Evolutionary conservation across 2,888 invertebrate species (phyloP).

Genomic region (Rhaphigaster nebulosa): DNA sequence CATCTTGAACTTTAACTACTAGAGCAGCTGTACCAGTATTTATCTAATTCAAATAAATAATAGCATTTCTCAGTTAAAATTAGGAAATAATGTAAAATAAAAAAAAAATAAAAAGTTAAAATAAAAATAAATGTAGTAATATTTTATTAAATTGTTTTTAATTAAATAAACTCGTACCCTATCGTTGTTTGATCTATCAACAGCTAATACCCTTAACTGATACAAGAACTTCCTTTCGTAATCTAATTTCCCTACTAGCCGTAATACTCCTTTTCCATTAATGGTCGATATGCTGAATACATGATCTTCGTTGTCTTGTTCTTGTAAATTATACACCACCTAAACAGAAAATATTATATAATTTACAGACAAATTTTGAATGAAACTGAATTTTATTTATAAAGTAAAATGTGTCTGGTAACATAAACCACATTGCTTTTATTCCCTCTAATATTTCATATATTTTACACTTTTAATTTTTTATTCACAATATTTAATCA

Average conservation of each 20-base stretch:
- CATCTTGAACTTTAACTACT: constrained; percentile 87
- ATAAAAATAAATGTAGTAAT: not conserved
- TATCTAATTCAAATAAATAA: constrained; percentile 69
- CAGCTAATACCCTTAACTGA: constrained; percentile 85
- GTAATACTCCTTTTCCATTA: constrained; percentile 87
- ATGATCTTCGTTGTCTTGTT: constrained; percentile 80
- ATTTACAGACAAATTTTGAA: not conserved
- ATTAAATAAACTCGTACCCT: constrained; percentile 65
- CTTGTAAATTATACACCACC: constrained; percentile 89
- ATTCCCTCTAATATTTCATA: no score
- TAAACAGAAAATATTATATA: constrained; percentile 65
- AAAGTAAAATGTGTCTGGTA: no score
- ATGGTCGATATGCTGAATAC: constrained; percentile 86
- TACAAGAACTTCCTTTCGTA: constrained; percentile 90
- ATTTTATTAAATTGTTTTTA: not conserved
- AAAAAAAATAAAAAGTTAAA: not conserved
- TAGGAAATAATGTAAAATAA: no score
- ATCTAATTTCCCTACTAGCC: constrained; percentile 82
- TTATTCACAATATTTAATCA: no score
- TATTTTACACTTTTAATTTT: no score
- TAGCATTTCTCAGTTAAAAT: not conserved
- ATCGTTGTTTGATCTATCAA: constrained; percentile 86
- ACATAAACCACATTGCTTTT: no score
- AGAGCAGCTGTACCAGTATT: constrained; percentile 92
- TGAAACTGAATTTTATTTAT: not conserved